Evolutionary conservation across 1,140 invertebrate species (phyloP).

Genomic region (Drosophila busckii): DNA sequence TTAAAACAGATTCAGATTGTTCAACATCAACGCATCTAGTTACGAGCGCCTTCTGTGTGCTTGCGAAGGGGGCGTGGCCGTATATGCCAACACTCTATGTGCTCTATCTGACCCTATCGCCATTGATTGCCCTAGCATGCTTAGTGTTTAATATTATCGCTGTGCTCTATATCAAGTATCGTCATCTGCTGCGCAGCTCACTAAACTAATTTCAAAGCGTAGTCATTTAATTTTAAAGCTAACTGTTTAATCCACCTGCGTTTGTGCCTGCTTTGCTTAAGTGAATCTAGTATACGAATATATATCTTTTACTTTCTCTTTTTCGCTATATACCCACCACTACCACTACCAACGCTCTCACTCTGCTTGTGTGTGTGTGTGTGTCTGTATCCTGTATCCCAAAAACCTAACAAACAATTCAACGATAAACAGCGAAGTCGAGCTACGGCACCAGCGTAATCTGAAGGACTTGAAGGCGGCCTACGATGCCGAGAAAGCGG

Average conservation of each 20-base stretch:
- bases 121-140: slow-evolving; percentile 69
- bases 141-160: slow-evolving; percentile 71
- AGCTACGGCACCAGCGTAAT: slow-evolving; percentile 70
- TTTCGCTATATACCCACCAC: slow-evolving; percentile 22
- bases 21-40: slow-evolving; percentile 27
- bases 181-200: slow-evolving; percentile 49
- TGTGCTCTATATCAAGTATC: slow-evolving; percentile 68
- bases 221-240: too few species aligned
- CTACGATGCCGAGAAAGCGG: slow-evolving; percentile 73
- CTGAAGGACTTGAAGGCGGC: slow-evolving; percentile 76
- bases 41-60: slow-evolving; percentile 47
- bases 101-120: slow-evolving; percentile 73
- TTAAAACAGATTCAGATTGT: slow-evolving; percentile 43
- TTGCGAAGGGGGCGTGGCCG: slow-evolving; percentile 70
- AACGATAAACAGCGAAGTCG: slow-evolving; percentile 56
- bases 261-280: slow-evolving; percentile 12
- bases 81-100: slow-evolving; percentile 70
- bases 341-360: slow-evolving; percentile 10
- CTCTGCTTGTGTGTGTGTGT: slow-evolving; percentile 14
- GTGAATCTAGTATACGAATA: slow-evolving; percentile 2
- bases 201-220: slow-evolving; percentile 1
- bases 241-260: too few species aligned
- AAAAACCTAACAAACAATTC: slow-evolving; percentile 17
- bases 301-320: slow-evolving; percentile 36
- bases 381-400: slow-evolving; percentile 29